Evolutionary conservation across 2,888 invertebrate genomes (phyloP), one percentile per base, ranked within the genome.

Genomic region (Conistra vaccinii): DNA sequence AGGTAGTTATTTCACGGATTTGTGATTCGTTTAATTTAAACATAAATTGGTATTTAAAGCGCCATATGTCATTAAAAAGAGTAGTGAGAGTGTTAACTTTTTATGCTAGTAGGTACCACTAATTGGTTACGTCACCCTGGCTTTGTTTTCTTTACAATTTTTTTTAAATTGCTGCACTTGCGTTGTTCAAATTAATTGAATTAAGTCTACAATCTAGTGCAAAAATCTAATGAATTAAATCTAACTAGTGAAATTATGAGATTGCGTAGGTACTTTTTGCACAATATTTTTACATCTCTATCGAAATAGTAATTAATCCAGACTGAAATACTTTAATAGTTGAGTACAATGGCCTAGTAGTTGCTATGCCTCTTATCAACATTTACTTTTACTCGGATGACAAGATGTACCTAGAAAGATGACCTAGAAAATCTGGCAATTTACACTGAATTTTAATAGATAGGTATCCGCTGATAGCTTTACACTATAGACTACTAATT

Each of bases 1-100:
- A 35, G 14, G 7, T 55, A 26, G 35, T 63, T 67, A 75, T 69
- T 84, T 63, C 39, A 78, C 73, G 73, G 48, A 39, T 55, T 69
- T 75, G n/a, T 73, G n/a, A 61, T 66, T 69, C 45, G 3, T n/a
- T 23, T 80, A 63, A 55, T n/a, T n/a, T 73, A 66, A 62, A 55
- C 32, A 45, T 35, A 45, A 42, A 48, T 45, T 17, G 29, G 20
- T 58, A 48, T 45, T 60, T 51, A 67, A 23, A 60, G 20, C 57
- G n/a, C 45, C 60, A 65, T 39, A 35, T 57, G 39, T 73, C 14
- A 70, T 60, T 69, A 68, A 29, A 58, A 57, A 42, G 32, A 51
- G 3, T 32, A 26, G 23, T 66, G 23, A 58, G 35, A 29, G 26
- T 39, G 51, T 29, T 61, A 53, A 39, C 39, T 48, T 45, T 29